Conservation (phyloP, 2,797 vertebrate species). For the Bufotes viridis region DNA sequence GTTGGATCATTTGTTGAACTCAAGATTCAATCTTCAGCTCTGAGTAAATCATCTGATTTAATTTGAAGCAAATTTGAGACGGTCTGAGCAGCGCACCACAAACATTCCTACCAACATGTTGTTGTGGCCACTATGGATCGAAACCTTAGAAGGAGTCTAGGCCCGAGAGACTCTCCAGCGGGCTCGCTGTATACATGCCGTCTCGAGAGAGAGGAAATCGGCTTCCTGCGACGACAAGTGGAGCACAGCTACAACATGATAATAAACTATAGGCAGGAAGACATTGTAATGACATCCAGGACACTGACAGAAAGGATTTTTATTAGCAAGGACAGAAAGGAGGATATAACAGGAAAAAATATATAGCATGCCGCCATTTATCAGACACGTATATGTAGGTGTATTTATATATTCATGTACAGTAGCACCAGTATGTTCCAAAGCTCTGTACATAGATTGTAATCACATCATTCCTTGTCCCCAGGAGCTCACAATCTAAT, state of each 20-base stretch:
- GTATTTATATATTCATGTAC: too few species aligned
- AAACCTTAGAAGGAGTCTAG: conserved; percentile 13
- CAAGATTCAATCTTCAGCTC: conserved; percentile 32
- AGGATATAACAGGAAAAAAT: conserved; percentile 14
- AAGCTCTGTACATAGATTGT: neutral
- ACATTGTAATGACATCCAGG: conserved; percentile 43
- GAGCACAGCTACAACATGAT: conserved; percentile 11
- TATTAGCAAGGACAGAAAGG: conserved; percentile 22
- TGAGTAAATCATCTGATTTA: conserved; percentile 43
- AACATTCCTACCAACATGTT: conserved; percentile 7
- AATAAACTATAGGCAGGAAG: conserved; percentile 39
- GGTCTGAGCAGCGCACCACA: neutral
- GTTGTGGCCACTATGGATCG: conserved; percentile 1
- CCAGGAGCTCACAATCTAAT: neutral
- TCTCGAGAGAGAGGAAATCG: conserved; percentile 36
- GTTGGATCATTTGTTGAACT: conserved; percentile 36
- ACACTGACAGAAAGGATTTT: conserved; percentile 13
- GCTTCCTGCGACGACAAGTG: conserved; percentile 42
- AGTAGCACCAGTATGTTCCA: neutral
- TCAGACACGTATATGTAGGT: neutral
- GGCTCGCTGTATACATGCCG: conserved; percentile 8
- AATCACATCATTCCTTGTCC: neutral
- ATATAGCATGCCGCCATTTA: neutral
- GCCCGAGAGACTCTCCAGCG: neutral
- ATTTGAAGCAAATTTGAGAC: conserved; percentile 39